Conservation (phyloP, 2,888 invertebrate genomes). For the Gari tellinella region DNA sequence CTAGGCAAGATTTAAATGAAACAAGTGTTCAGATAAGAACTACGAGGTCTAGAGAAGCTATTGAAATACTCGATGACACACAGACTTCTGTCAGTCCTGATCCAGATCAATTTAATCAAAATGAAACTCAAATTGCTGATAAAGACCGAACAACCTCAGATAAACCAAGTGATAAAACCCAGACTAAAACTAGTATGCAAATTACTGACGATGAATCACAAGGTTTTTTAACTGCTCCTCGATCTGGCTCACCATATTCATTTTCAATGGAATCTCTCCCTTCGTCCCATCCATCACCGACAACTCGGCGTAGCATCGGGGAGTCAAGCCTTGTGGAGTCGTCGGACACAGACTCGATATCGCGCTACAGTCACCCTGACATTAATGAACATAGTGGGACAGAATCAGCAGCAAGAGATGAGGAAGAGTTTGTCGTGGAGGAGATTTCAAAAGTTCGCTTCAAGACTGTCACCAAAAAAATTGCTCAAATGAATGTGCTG, state of each 20-base stretch:
- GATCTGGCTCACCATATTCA: constrained; percentile 67
- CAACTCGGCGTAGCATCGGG: constrained; percentile 37
- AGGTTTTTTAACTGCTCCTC: constrained; percentile 10
- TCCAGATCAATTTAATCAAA: no score
- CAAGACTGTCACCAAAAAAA: constrained; percentile 54
- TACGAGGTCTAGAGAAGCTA: no score
- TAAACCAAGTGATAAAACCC: neutral
- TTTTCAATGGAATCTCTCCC: constrained; percentile 69
- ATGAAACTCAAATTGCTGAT: no score
- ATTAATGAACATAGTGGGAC: constrained; percentile 52
- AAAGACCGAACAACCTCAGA: no score
- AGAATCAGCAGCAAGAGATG: constrained; percentile 38
- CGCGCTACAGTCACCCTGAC: constrained; percentile 44
- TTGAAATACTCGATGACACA: no score
- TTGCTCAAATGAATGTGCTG: constrained; percentile 35
- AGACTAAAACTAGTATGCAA: no score
- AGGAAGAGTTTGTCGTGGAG: constrained; percentile 65
- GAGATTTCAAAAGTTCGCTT: constrained; percentile 65
- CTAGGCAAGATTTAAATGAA: no score
- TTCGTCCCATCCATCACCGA: constrained; percentile 70
- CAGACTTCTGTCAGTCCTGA: no score
- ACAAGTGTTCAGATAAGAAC: no score
- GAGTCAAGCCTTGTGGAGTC: constrained; percentile 51
- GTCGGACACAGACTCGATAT: constrained; percentile 64
- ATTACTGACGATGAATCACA: no score